Conservation (phyloP, 1,140 invertebrate species). For the Monomorium pharaonis region DNA sequence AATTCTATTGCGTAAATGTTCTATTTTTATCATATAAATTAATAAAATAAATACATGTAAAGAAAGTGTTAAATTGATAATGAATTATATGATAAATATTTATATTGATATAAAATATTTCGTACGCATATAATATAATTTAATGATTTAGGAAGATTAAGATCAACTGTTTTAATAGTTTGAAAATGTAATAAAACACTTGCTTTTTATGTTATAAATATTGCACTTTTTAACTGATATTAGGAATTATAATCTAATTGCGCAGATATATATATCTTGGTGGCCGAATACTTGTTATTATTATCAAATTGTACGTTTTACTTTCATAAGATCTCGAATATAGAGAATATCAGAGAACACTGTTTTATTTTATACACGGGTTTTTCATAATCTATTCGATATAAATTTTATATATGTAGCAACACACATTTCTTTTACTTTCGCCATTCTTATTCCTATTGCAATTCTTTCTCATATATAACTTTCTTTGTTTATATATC, state of each 20-base stretch:
- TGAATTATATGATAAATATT: neutral
- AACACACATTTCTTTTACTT: constrained; percentile 50
- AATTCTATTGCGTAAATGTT: neutral
- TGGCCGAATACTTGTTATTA: constrained; percentile 23
- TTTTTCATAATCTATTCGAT: constrained; percentile 37
- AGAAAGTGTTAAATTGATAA: constrained; percentile 44
- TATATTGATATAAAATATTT: constrained; percentile 5
- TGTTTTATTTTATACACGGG: constrained; percentile 38
- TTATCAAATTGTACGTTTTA: constrained; percentile 55
- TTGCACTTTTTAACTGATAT: constrained; percentile 32
- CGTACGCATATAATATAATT: neutral
- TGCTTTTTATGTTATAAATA: constrained; percentile 5
- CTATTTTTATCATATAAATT: constrained; percentile 15
- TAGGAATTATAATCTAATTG: neutral
- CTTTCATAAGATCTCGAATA: constrained; percentile 51
- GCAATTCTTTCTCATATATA: constrained; percentile 41
- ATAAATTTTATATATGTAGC: constrained; percentile 66
- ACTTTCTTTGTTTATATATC: constrained; percentile 60
- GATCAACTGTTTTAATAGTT: neutral
- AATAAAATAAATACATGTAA: neutral
- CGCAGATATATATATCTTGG: neutral
- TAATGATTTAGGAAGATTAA: neutral
- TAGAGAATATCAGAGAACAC: constrained; percentile 53
- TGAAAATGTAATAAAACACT: neutral
- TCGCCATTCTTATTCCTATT: constrained; percentile 56